phyloP scores from a whole-genome alignment of 2,888 invertebrate species.

The Atrina japonica region DNA sequence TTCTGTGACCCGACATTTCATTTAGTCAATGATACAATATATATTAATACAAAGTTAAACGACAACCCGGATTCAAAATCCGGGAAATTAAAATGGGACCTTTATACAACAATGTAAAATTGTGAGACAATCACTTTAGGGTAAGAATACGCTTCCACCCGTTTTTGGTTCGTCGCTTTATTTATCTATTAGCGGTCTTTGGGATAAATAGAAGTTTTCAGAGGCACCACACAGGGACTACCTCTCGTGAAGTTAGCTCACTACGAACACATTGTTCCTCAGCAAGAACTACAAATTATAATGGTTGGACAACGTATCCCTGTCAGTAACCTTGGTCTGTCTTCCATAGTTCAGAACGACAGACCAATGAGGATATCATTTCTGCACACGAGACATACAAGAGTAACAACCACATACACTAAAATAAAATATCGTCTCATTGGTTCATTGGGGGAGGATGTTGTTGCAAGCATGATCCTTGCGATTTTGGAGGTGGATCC shows the following conservation, averaged over 20 bases:
- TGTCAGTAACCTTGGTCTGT: not conserved
- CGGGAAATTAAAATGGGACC: slow-evolving; percentile 4
- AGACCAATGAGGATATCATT: not conserved
- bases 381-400: slow-evolving; percentile 2
- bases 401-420: not conserved
- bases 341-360: not conserved
- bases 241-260: too few species aligned
- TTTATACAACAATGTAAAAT: slow-evolving; percentile 20
- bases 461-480: slow-evolving; percentile 40
- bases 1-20: too few species aligned
- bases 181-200: too few species aligned
- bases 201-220: too few species aligned
- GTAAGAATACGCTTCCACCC: too few species aligned
- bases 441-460: slow-evolving; percentile 46
- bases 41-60: not conserved
- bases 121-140: not conserved
- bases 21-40: too few species aligned
- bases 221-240: too few species aligned
- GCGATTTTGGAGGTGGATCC: slow-evolving; percentile 57
- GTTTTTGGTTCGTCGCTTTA: too few species aligned
- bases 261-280: too few species aligned
- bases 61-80: slow-evolving; percentile 21
- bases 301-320: too few species aligned
- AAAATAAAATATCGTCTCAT: slow-evolving; percentile 30
- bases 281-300: too few species aligned